These are phyloP conservation scores for Solenodon paradoxus DNA, from an alignment of 2,113 vertebrate genomes.

Conservation along the genomic window DNA sequence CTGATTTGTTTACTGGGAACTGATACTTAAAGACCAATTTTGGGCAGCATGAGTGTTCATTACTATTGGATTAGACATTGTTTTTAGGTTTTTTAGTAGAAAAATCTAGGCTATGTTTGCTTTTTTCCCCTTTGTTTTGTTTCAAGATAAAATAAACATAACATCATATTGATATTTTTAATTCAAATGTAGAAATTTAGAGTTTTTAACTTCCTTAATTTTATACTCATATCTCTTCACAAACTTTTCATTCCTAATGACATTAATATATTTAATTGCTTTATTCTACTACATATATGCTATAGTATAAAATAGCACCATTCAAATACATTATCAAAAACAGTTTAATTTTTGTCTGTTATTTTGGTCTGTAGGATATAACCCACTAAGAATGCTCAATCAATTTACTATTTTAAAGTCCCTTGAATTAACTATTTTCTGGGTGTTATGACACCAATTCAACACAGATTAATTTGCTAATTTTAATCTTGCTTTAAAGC, in stretches of 20 bases:
- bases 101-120: background rate
- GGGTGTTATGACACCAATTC: background rate
- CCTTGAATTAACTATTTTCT: constrained; percentile 15
- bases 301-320: background rate
- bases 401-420: background rate
- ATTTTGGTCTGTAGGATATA: background rate
- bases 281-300: background rate
- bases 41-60: background rate
- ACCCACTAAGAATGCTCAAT: background rate
- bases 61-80: background rate
- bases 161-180: background rate
- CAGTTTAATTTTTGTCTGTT: background rate
- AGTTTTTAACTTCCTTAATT: background rate
- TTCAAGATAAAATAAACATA: background rate
- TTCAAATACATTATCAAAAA: background rate
- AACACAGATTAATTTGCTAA: constrained; percentile 34
- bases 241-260: background rate
- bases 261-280: background rate
- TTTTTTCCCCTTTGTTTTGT: background rate
- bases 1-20: background rate
- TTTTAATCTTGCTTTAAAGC: constrained; percentile 31
- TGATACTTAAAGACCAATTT: background rate
- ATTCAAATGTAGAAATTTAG: constrained; percentile 1
- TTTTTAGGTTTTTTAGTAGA: background rate
- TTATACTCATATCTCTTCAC: background rate